phyloP scores from a whole-genome alignment of 2,888 invertebrate species.

The Acronicta aceris region DNA sequence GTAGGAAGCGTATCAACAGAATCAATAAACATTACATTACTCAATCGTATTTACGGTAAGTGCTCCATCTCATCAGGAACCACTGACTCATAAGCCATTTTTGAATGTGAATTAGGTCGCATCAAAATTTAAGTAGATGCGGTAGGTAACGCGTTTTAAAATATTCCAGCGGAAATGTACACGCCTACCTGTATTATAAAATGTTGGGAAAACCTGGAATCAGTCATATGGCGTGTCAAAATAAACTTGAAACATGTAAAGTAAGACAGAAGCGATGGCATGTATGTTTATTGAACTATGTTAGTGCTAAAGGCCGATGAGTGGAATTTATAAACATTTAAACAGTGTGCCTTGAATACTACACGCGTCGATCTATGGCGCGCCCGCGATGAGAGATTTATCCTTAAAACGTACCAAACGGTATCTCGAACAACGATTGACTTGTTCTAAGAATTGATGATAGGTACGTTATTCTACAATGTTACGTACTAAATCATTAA shows the following conservation, averaged over 20 bases:
- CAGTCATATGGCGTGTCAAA: conserved; percentile 42
- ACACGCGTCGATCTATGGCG: conserved; percentile 64
- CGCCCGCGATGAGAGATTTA: conserved; percentile 78
- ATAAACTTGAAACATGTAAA: conserved; percentile 54
- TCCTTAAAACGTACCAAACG: conserved; percentile 64
- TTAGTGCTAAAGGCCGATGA: conserved; percentile 78
- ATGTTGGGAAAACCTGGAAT: conserved; percentile 27
- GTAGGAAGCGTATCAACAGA: conserved; percentile 71
- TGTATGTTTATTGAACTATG: conserved; percentile 75
- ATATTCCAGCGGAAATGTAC: conserved; percentile 36
- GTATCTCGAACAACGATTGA: conserved; percentile 64
- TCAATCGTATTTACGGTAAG: conserved; percentile 71
- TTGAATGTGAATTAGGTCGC: conserved; percentile 74
- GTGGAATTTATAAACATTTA: conserved; percentile 80
- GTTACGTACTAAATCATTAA: conserved; percentile 27
- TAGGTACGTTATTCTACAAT: conserved; percentile 31
- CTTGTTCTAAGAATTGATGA: conserved; percentile 59
- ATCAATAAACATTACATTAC: conserved; percentile 76
- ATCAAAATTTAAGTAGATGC: conserved; percentile 69
- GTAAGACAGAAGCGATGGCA: conserved; percentile 61
- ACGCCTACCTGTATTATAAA: conserved; percentile 35
- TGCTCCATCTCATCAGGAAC: conserved; percentile 74
- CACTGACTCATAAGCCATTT: conserved; percentile 76
- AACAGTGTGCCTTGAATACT: conserved; percentile 68
- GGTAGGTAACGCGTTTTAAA: conserved; percentile 63